These are phyloP conservation scores for Priocnemis perturbator DNA, from an alignment of 2,888 invertebrate genomes.

Conservation along the genomic window DNA sequence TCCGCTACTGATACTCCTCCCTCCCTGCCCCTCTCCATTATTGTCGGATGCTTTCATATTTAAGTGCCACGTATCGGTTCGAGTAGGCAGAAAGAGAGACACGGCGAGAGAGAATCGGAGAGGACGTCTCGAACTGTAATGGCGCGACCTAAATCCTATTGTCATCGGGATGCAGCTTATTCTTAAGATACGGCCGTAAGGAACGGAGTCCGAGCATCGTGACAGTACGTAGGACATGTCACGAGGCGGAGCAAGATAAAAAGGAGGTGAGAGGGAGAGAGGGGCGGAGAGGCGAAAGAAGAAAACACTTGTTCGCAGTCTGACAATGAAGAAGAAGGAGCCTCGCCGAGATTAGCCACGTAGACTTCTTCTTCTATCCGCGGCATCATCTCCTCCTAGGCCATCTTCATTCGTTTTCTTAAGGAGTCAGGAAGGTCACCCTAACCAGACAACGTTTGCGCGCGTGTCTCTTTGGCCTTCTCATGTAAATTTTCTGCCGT, in stretches of 20 bases:
- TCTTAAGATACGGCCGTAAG: neutral
- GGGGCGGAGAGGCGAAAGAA: neutral
- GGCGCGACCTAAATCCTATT: conserved; percentile 37
- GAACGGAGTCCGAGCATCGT: conserved; percentile 1
- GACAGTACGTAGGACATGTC: conserved; percentile 7
- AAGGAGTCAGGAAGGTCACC: conserved; percentile 26
- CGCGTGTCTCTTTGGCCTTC: conserved; percentile 6
- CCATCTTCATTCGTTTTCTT: conserved; percentile 6
- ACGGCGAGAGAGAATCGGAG: neutral
- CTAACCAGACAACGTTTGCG: neutral
- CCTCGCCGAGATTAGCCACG: conserved; percentile 29
- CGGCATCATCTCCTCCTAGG: conserved; percentile 14
- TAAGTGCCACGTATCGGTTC: conserved; percentile 6
- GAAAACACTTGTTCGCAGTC: neutral
- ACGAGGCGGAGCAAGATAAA: conserved; percentile 4
- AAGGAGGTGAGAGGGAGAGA: neutral
- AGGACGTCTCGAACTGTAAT: conserved; percentile 20
- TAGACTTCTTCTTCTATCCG: conserved; percentile 19
- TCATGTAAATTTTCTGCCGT: neutral
- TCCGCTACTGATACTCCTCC: no score
- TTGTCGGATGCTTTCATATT: conserved; percentile 6
- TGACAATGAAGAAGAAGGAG: neutral
- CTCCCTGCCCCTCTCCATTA: no score
- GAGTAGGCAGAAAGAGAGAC: neutral
- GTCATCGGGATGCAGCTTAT: conserved; percentile 22